Base-by-base conservation (phyloP, 2,888 invertebrate genomes). In the Odontomyia ornata region DNA sequence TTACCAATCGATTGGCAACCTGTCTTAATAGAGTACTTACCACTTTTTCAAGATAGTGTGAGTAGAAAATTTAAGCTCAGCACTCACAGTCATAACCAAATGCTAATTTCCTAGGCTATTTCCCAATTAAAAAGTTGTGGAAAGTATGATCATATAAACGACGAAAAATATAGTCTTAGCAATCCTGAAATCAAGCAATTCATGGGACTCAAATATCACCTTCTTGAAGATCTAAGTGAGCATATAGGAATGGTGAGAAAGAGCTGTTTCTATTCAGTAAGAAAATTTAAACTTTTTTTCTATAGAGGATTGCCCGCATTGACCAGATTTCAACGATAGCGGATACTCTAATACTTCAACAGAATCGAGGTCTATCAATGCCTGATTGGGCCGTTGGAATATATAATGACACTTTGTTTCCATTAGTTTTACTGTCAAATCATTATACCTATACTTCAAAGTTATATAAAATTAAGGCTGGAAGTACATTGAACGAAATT, bases 1-100 rank as follows among this genome's bases (percentile, higher is more conserved):
- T 36, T 80, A 1, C 79, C 80, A 11, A 81, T 89, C 65, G 82
- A 84, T 0, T 96, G 96, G 96, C 92, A 93, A 82, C 96, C 96
- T 0, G 91, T 96, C 78, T 95, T 95, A 9, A 91, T 96, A 0
- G 92, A 93, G 84, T 91, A 93, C 0, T 85, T 90, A 52, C 93
- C 95, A 0, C 87, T 87, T 76, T 81, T 88, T 60, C 80, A 89
- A 69, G 94, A 95, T 84, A 90, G 90, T 88, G 93, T 93, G 87
- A 85, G 88, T 83, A 57, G 28, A 7, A 4, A 52, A 52, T 52
- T 15, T 4, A 52, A 18, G 4, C 4, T 15, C 13, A 52, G 60
- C 2, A 23, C 21, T 60, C 3, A 1, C 4, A 23, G 15, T 56
- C 18, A 5, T 56, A 56, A 18, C 5, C 18, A 18, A 56, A n/a